phyloP scores from a whole-genome alignment of 92 coral and sea anemone species.

The Pocillopora meandrina region DNA sequence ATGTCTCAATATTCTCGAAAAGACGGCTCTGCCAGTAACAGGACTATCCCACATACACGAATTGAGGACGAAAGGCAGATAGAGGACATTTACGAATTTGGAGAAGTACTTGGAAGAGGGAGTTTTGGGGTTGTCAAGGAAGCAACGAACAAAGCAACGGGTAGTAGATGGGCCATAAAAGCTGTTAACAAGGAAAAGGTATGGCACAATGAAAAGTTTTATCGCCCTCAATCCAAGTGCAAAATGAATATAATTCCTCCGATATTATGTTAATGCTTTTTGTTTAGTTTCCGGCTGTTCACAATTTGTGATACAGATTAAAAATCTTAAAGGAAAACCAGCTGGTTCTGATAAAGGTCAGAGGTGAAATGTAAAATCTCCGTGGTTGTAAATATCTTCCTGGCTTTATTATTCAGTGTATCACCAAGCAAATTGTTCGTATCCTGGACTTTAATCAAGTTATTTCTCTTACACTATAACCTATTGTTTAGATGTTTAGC shows the following conservation, averaged over 20 bases:
- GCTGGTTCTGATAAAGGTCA: background rate
- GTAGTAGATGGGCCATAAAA: slow-evolving; percentile 88
- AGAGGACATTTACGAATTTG: slow-evolving; percentile 91
- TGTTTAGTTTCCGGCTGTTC: background rate
- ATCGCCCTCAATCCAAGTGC: slow-evolving; percentile 17
- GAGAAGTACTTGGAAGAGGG: slow-evolving; percentile 91
- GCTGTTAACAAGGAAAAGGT: slow-evolving; percentile 99
- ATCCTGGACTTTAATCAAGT: background rate
- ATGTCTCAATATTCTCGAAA: slow-evolving; percentile 71
- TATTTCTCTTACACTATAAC: background rate
- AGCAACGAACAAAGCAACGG: slow-evolving; percentile 82
- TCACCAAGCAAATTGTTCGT: background rate
- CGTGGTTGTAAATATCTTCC: background rate
- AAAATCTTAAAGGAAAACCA: slow-evolving; percentile 8
- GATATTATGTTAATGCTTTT: background rate
- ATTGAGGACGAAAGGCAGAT: slow-evolving; percentile 95
- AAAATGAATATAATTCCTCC: background rate
- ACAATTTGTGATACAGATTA: background rate
- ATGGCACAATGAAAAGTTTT: slow-evolving; percentile 14
- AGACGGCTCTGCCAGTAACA: slow-evolving; percentile 58
- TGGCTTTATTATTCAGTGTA: background rate
- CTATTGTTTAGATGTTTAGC: slow-evolving; percentile 5
- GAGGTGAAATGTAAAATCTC: slow-evolving; percentile 1
- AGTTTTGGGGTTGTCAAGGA: slow-evolving; percentile 98
- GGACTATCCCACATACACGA: slow-evolving; percentile 87